phyloP scores from a whole-genome alignment of 2,113 vertebrate genomes.

The Zosterops pallidus region DNA sequence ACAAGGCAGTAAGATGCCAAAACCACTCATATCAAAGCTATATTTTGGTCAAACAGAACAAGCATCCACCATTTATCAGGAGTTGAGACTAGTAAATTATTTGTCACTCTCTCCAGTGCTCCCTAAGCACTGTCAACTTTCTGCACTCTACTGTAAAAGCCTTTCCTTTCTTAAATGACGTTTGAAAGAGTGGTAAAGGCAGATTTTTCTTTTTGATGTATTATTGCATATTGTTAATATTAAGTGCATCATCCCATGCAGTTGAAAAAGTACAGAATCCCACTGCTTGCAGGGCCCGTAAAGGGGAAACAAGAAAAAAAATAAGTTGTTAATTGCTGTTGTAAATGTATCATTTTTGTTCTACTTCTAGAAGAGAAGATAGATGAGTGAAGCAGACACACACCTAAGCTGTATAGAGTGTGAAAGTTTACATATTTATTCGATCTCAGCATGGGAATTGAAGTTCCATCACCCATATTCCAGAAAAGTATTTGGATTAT shows the following conservation, averaged over 20 bases:
- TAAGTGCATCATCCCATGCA: background rate
- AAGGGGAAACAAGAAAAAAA: background rate
- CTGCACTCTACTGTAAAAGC: background rate
- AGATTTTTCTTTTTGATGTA: background rate
- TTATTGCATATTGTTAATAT: background rate
- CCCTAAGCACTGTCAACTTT: background rate
- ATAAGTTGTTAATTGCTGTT: background rate
- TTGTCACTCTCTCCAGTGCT: background rate
- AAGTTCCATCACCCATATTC: background rate
- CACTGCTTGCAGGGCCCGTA: background rate
- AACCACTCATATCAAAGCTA: conserved; percentile 32
- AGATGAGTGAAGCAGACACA: background rate
- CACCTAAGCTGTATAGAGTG: background rate
- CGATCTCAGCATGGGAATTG: accelerated
- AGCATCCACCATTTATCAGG: conserved; percentile 31
- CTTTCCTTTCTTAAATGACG: background rate
- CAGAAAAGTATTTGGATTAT: background rate
- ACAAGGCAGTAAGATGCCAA: conserved; percentile 16
- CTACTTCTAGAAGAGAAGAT: background rate
- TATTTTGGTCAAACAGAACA: conserved; percentile 43
- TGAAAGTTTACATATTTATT: background rate
- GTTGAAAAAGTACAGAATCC: background rate
- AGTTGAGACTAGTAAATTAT: conserved; percentile 28
- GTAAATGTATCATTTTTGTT: background rate
- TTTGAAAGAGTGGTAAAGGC: background rate